These are phyloP conservation scores for Axis porcinus DNA, from an alignment of 2,113 vertebrate species.

Conservation along the genomic window DNA sequence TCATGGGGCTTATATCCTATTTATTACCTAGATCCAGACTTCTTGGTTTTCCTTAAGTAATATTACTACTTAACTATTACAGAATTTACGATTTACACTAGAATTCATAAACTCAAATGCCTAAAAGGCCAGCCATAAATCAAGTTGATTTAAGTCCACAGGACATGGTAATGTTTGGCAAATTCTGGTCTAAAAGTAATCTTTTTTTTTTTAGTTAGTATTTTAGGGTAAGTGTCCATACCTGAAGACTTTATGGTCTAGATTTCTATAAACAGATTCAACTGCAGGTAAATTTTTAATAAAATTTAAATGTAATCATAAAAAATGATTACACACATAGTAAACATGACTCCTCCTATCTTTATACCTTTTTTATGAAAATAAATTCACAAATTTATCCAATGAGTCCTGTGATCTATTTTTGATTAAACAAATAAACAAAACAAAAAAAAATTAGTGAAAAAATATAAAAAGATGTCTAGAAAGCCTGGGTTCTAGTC, in stretches of 20 bases:
- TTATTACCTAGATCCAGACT: neutral
- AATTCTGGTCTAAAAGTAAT: neutral
- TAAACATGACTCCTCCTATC: neutral
- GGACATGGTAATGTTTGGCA: neutral
- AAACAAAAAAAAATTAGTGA: neutral
- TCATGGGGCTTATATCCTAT: neutral
- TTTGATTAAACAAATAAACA: neutral
- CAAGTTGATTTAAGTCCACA: neutral
- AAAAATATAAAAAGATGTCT: neutral
- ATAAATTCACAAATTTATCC: neutral
- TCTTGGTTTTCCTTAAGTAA: neutral
- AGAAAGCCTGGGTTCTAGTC: neutral
- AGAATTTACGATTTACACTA: slow-evolving; percentile 16
- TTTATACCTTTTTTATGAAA: neutral
- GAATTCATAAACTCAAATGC: neutral
- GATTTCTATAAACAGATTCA: neutral
- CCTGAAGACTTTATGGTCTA: neutral
- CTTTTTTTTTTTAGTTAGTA: neutral
- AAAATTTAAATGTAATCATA: neutral
- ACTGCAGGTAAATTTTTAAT: neutral
- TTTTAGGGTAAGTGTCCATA: neutral
- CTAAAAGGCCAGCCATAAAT: neutral
- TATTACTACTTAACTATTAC: neutral
- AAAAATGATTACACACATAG: neutral
- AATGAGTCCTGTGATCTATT: neutral